Evolutionary conservation across 1,140 invertebrate genomes (phyloP).

Genomic region (Lerema accius): DNA sequence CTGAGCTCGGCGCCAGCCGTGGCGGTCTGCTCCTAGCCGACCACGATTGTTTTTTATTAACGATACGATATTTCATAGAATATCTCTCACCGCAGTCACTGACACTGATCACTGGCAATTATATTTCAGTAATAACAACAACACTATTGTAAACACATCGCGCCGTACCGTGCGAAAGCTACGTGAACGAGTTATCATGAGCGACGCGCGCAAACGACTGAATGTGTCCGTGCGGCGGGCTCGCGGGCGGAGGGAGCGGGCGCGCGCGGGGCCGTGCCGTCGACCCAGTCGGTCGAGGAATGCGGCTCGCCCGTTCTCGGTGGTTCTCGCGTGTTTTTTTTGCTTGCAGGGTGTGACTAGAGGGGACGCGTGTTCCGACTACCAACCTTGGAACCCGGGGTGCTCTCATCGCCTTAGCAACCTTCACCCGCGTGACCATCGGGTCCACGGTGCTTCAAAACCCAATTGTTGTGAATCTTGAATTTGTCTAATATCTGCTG

Average conservation of each 20-base stretch:
- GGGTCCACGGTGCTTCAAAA: background rate
- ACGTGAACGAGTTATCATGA: slow-evolving; percentile 54
- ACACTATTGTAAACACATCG: slow-evolving; percentile 78
- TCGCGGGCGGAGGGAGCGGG: slow-evolving; percentile 44
- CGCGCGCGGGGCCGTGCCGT: slow-evolving; percentile 69
- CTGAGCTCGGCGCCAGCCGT: slow-evolving; percentile 76
- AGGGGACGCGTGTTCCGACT: slow-evolving; percentile 44
- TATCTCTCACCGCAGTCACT: slow-evolving; percentile 49
- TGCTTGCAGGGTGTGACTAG: slow-evolving; percentile 56
- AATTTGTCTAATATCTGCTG: too few species aligned
- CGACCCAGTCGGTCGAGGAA: slow-evolving; percentile 78
- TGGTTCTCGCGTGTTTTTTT: slow-evolving; percentile 74
- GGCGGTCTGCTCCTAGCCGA: slow-evolving; percentile 56
- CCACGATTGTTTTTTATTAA: slow-evolving; percentile 52
- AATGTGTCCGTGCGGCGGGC: slow-evolving; percentile 33
- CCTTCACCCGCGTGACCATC: background rate
- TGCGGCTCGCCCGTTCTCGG: slow-evolving; percentile 75
- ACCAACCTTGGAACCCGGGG: slow-evolving; percentile 32
- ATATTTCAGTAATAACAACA: slow-evolving; percentile 66
- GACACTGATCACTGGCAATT: slow-evolving; percentile 60
- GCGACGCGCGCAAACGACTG: slow-evolving; percentile 76
- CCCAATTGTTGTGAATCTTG: too few species aligned
- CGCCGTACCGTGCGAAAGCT: slow-evolving; percentile 56
- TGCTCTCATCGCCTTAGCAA: slow-evolving; percentile 3
- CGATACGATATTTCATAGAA: slow-evolving; percentile 37